phyloP scores from a whole-genome alignment of 2,797 vertebrate species.

The Trematomus bernacchii region DNA sequence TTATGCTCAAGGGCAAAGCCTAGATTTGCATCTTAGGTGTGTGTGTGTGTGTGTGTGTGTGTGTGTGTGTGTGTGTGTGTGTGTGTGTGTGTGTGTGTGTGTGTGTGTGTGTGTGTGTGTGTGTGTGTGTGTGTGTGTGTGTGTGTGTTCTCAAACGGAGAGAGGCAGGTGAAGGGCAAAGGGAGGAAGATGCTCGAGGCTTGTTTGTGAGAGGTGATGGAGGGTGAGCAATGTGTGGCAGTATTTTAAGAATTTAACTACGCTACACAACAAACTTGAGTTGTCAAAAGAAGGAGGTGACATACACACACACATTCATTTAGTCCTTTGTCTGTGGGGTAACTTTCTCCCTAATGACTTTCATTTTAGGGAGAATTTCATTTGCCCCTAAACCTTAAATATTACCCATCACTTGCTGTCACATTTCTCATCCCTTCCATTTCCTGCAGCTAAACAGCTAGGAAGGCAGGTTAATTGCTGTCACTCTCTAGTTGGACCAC shows the following conservation, averaged over 20 bases:
- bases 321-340: constrained; percentile 76
- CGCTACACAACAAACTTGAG: constrained; percentile 71
- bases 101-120: constrained; percentile 49
- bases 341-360: constrained; percentile 79
- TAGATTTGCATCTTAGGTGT: constrained; percentile 96
- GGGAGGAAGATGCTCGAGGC: constrained; percentile 67
- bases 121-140: constrained; percentile 48
- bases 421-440: constrained; percentile 96
- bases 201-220: constrained; percentile 74
- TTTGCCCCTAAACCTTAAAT: constrained; percentile 96
- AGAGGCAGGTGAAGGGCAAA: constrained; percentile 87
- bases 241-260: constrained; percentile 59
- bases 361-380: constrained; percentile 93
- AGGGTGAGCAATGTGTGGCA: constrained; percentile 59
- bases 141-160: constrained; percentile 46
- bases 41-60: constrained; percentile 54
- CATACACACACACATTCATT: constrained; percentile 36
- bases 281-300: constrained; percentile 54
- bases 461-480: constrained; percentile 99
- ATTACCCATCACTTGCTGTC: constrained; percentile 99
- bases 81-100: constrained; percentile 55
- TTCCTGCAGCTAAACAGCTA: constrained; percentile 95
- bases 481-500: constrained; percentile 98
- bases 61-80: constrained; percentile 37
- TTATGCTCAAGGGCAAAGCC: constrained; percentile 99